These are phyloP conservation scores for Microctonus hyperodae DNA, from an alignment of 2,888 invertebrate genomes.

Conservation along the genomic window DNA sequence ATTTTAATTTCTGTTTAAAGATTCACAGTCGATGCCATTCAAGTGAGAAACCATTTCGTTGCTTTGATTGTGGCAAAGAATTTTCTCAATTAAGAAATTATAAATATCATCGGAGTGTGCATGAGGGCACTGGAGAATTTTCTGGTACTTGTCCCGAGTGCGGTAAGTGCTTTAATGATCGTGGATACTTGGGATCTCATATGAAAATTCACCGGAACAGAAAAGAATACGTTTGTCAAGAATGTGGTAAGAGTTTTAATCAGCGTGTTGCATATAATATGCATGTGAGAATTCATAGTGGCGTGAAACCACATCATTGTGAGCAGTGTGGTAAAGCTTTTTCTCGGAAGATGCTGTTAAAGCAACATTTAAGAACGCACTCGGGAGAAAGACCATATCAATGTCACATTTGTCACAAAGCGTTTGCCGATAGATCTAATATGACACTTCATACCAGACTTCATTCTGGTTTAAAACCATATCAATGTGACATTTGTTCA, in stretches of 20 bases:
- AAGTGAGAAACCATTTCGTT: constrained; percentile 71
- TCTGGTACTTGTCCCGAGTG: constrained; percentile 79
- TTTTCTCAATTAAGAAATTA: constrained; percentile 86
- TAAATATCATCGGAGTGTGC: constrained; percentile 82
- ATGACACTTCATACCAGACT: constrained; percentile 83
- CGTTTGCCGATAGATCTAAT: constrained; percentile 84
- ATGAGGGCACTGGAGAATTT: constrained; percentile 83
- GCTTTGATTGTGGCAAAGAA: constrained; percentile 79
- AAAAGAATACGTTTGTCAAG: constrained; percentile 81
- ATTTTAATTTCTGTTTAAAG: constrained; percentile 44
- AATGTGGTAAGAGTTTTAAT: constrained; percentile 85
- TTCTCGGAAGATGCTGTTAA: constrained; percentile 83
- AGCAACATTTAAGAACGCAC: constrained; percentile 83
- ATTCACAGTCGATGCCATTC: constrained; percentile 62
- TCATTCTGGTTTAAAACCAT: constrained; percentile 84
- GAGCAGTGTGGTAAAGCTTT: constrained; percentile 82
- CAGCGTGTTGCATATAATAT: constrained; percentile 88
- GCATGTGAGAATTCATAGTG: constrained; percentile 85
- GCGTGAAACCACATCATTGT: constrained; percentile 81
- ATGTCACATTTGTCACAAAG: constrained; percentile 81
- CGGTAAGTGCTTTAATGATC: constrained; percentile 84
- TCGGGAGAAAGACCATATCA: constrained; percentile 83
- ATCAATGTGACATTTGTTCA: constrained; percentile 70
- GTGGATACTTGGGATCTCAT: constrained; percentile 84
- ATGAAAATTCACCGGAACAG: constrained; percentile 86